These are phyloP conservation scores for Aspidiotus rigidus DNA, from an alignment of 2,888 invertebrate species.

Conservation along the genomic window DNA sequence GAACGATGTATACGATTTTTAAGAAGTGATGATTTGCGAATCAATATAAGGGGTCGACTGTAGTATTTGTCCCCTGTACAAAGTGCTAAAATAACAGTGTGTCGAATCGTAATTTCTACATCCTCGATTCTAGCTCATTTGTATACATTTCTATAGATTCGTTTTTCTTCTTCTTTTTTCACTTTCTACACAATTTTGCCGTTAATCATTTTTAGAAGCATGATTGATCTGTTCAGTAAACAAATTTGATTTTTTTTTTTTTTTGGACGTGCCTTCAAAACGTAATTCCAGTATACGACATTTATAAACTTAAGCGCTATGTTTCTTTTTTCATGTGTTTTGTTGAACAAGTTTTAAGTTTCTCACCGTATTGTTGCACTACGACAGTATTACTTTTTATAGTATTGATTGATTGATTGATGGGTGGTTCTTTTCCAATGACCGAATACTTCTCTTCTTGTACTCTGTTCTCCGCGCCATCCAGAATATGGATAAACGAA, in stretches of 20 bases:
- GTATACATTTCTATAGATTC: too few relatives aligned
- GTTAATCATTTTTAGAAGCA: too few relatives aligned
- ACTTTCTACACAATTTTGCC: too few relatives aligned
- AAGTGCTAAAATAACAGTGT: too few relatives aligned
- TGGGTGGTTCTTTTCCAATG: neutral
- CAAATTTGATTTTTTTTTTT: neutral
- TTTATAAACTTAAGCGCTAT: neutral
- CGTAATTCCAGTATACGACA: constrained; percentile 29
- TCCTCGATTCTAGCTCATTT: too few relatives aligned
- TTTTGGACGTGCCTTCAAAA: constrained; percentile 20
- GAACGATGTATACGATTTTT: too few relatives aligned
- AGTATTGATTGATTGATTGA: neutral
- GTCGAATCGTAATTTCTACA: too few relatives aligned
- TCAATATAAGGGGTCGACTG: neutral
- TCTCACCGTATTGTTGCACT: neutral
- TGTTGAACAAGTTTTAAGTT: neutral
- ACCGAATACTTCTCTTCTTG: neutral
- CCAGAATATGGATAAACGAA: too few relatives aligned
- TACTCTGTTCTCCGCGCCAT: neutral
- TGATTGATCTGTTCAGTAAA: too few relatives aligned
- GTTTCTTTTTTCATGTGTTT: neutral
- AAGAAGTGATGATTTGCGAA: too few relatives aligned
- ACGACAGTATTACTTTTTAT: neutral
- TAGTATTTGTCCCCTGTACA: too few relatives aligned
- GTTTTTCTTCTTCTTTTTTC: too few relatives aligned